These are phyloP conservation scores for Ellobium chinense DNA, from an alignment of 2,888 invertebrate species.

Conservation along the genomic window DNA sequence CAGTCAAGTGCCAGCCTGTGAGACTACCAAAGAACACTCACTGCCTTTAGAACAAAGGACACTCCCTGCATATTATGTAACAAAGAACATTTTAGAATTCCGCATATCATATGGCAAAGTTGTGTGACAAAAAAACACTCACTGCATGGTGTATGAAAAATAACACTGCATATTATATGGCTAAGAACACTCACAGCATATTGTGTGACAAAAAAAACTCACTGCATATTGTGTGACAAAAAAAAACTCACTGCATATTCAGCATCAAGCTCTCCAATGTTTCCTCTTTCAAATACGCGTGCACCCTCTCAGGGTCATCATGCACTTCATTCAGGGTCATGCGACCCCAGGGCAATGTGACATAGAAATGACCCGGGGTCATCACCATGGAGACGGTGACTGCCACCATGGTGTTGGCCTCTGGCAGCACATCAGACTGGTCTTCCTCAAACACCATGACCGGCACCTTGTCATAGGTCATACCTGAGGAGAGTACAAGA, in stretches of 20 bases:
- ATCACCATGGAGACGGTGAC: conserved; percentile 71
- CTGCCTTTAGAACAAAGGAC: too few relatives aligned
- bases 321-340: conserved; percentile 55
- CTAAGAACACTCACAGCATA: too few relatives aligned
- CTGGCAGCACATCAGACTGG: conserved; percentile 63
- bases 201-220: too few relatives aligned
- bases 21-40: too few relatives aligned
- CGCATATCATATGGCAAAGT: too few relatives aligned
- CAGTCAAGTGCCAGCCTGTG: too few relatives aligned
- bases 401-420: conserved; percentile 64
- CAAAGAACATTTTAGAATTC: too few relatives aligned
- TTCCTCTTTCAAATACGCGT: neutral
- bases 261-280: conserved; percentile 33
- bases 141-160: too few relatives aligned
- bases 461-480: conserved; percentile 31
- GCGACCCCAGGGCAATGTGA: conserved; percentile 72
- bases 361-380: conserved; percentile 75
- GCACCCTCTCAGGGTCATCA: neutral
- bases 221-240: too few relatives aligned
- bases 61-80: too few relatives aligned
- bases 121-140: too few relatives aligned
- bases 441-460: conserved; percentile 60
- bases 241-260: conserved; percentile 31
- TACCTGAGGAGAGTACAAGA: neutral
- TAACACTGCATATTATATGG: too few relatives aligned